Base-by-base conservation (phyloP, 2,797 vertebrate genomes). In the Neosalanx taihuensis region DNA sequence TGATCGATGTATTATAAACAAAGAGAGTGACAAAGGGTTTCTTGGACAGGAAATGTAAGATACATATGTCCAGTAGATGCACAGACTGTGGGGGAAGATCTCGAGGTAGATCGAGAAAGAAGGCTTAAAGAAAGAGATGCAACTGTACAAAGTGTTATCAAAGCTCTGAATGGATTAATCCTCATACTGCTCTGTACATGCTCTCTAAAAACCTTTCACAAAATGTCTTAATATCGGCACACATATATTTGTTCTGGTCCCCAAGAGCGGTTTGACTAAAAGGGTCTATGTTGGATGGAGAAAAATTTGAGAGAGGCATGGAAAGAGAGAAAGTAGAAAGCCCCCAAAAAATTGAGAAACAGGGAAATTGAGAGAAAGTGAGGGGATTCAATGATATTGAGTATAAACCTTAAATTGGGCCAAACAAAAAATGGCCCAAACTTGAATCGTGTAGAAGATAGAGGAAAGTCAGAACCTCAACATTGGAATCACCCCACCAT, bases 331-430 rank as follows among this genome's bases (percentile, higher is more conserved):
- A 7, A 35, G 35, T 35, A 35, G 9, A 61, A 12, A 64, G 59
- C 26, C 23, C 26, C 23, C 13, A 29, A 61, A 26, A 61, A 13
- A 61, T 23, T 31, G 60, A 62, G 60, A 61, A 17, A 61, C 26
- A 61, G 13, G 18, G 60, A 64, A n/a, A 37, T 79, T 73, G 74
- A 71, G 63, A 74, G 60, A 68, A 49, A 58, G 30, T 33, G 69
- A 51, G 26, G 12, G 59, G 53, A 35, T 35, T 7, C 35, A 35
- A 35, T 35, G 37, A 66, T 56, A 67, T 71, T 74, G 72, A 7
- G 30, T 75, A 57, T 7, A 57, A 0, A 58, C 59, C 41, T n/a
- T 30, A 69, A 81, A 77, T 77, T 85, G 59, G 72, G 73, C 74
- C 49, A 31, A 66, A 71, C 69, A 20, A 67, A 60, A 76, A 35